These are phyloP conservation scores for Zingel zingel DNA, from an alignment of 2,113 vertebrate genomes.

Conservation along the genomic window DNA sequence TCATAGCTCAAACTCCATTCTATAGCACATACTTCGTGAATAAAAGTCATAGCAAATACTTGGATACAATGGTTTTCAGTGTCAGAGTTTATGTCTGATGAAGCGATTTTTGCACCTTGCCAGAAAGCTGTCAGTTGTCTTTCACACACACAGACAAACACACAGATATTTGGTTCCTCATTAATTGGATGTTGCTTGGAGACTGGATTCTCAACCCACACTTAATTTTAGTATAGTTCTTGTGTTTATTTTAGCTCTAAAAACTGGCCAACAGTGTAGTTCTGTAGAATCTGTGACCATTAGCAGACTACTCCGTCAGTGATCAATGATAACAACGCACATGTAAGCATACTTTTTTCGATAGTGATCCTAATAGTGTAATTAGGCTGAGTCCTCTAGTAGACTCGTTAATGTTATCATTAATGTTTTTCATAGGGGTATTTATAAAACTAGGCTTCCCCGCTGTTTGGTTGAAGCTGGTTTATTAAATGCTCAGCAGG, in stretches of 20 bases:
- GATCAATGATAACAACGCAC: constrained; percentile 9
- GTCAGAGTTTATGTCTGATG: constrained; percentile 4
- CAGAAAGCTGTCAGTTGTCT: constrained; percentile 12
- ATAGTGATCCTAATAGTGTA: constrained; percentile 46
- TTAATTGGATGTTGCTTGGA: constrained; percentile 28
- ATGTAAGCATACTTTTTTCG: constrained; percentile 19
- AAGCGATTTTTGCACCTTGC: constrained; percentile 25
- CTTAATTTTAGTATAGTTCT: not conserved
- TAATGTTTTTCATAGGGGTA: constrained; percentile 50
- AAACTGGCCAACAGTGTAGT: constrained; percentile 6
- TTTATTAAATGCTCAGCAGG: constrained; percentile 74
- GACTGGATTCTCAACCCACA: not conserved
- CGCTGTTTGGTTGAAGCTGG: constrained; percentile 62
- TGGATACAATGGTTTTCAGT: not conserved
- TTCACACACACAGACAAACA: not conserved
- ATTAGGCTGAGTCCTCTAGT: constrained; percentile 50
- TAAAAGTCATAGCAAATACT: constrained; percentile 6
- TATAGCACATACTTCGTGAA: not conserved
- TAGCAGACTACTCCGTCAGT: not conserved
- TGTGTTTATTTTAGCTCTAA: constrained; percentile 25
- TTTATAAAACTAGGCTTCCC: constrained; percentile 64
- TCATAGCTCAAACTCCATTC: constrained; percentile 1
- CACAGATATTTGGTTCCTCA: constrained; percentile 2
- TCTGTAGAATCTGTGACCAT: not conserved
- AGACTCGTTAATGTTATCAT: constrained; percentile 41